Evolutionary conservation across 2,797 vertebrate species (phyloP), one percentile per base, ranked within the genome.

Genomic region (Schizothorax lantsangensis): DNA sequence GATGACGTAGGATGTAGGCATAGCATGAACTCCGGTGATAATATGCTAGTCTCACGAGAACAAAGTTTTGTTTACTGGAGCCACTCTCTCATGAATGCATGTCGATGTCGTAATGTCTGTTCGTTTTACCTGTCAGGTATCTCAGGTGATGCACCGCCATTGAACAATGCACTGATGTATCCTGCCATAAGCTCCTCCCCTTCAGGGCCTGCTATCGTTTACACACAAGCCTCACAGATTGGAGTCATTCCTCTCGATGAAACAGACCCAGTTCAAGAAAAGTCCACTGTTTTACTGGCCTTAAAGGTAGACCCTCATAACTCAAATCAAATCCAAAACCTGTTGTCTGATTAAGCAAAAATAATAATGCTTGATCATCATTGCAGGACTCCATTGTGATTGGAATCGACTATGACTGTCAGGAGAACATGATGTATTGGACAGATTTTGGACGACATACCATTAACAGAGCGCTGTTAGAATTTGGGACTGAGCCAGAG

Each of bases 381-480:
- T 83, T 79, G 17, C 71, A 88, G 86, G 86, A 84, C 33, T 84
- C 83, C 0, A 77, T 98, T 91, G 94, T 99, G 91, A 97, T 98
- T 23, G 98, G 96, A 19, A 94, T 99, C 90, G 97, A 97, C 80
- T 98, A 96, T 1, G 98, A 99, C 93, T 99, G 98, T 2, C 92
- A 95, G 75, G 97, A 98, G 82, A 97, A 98, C 91, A 95, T 97
- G 95, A 94, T 99, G 79, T 99, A 98, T 91, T 99, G 97, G 98
- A 98, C 97, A 0, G 98, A 99, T 88, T 98, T 99, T 92, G 96
- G 96, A 0, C 95, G 96, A 3, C 97, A 96, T n/a, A 96, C 97
- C 0, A 98, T 99, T 88, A 97, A 96, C 92, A 97, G 95, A 86
- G 97, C 96, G 84, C 97, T 93, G 83, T 84, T 96, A 87, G 93